These are phyloP conservation scores for Watsonalla cultraria DNA, from an alignment of 2,888 invertebrate genomes.

Conservation along the genomic window DNA sequence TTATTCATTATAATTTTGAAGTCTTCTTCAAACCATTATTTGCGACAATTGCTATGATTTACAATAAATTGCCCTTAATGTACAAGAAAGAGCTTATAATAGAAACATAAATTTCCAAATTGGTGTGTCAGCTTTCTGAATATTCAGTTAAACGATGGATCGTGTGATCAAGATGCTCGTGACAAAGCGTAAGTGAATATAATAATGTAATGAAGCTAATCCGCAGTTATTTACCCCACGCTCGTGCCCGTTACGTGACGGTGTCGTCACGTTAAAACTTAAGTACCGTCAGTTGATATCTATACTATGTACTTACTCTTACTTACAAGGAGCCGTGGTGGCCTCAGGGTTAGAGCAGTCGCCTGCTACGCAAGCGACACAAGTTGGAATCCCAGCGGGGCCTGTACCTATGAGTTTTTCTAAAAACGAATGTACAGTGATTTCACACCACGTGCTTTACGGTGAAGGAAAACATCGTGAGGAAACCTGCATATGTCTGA, in stretches of 20 bases:
- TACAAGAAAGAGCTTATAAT: conserved; percentile 9
- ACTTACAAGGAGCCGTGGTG: too few relatives aligned
- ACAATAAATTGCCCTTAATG: not conserved
- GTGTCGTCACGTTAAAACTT: conserved; percentile 3
- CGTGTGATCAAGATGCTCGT: conserved; percentile 49
- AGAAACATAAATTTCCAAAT: conserved; percentile 13
- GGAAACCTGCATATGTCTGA: too few relatives aligned
- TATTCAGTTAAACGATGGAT: conserved; percentile 40
- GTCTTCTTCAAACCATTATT: not conserved
- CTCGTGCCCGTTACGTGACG: not conserved
- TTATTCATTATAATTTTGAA: too few relatives aligned
- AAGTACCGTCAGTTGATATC: too few relatives aligned
- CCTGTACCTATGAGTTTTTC: too few relatives aligned
- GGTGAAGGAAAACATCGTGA: too few relatives aligned
- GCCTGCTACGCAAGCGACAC: too few relatives aligned
- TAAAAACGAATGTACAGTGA: too few relatives aligned
- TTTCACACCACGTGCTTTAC: too few relatives aligned
- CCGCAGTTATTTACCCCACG: conserved; percentile 48
- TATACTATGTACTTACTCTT: too few relatives aligned
- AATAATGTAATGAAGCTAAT: conserved; percentile 58
- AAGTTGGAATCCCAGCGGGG: too few relatives aligned
- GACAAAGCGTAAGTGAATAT: conserved; percentile 63
- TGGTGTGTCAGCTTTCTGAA: conserved; percentile 19
- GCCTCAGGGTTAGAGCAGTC: too few relatives aligned
- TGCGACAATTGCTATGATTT: not conserved